Conservation (phyloP, 2,113 vertebrate species). For the Cephalopterus ornatus region DNA sequence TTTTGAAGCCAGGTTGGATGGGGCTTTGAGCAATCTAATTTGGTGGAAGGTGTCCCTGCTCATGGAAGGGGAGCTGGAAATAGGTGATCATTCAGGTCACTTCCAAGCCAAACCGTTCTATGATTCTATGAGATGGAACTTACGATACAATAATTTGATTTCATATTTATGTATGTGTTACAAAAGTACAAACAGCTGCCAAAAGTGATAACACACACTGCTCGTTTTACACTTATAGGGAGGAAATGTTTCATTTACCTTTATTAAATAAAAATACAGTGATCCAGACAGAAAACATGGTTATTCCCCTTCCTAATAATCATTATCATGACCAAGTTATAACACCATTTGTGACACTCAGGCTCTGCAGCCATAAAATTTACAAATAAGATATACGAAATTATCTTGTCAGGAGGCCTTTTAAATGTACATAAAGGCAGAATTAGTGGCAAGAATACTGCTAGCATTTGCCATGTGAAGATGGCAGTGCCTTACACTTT, state of each 20-base stretch:
- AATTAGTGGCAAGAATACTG: background rate
- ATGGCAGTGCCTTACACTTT: background rate
- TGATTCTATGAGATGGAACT: background rate
- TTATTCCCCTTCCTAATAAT: background rate
- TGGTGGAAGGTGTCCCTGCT: background rate
- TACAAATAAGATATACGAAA: background rate
- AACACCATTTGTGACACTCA: background rate
- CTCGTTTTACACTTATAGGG: background rate
- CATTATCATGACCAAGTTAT: background rate
- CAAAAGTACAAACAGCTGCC: background rate
- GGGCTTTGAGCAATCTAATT: background rate
- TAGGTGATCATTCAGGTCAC: background rate
- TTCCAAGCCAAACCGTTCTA: background rate
- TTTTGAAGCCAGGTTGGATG: background rate
- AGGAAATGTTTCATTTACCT: background rate
- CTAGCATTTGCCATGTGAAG: background rate
- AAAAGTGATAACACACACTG: background rate
- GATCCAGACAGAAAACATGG: background rate
- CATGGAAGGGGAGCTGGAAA: background rate
- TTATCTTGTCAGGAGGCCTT: background rate
- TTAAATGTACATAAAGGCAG: background rate
- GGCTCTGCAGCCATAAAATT: background rate
- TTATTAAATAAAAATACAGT: background rate
- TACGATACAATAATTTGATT: background rate
- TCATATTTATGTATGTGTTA: background rate